These are phyloP conservation scores for Sebastes hubbsi DNA, from an alignment of 2,797 vertebrate species.

Conservation along the genomic window DNA sequence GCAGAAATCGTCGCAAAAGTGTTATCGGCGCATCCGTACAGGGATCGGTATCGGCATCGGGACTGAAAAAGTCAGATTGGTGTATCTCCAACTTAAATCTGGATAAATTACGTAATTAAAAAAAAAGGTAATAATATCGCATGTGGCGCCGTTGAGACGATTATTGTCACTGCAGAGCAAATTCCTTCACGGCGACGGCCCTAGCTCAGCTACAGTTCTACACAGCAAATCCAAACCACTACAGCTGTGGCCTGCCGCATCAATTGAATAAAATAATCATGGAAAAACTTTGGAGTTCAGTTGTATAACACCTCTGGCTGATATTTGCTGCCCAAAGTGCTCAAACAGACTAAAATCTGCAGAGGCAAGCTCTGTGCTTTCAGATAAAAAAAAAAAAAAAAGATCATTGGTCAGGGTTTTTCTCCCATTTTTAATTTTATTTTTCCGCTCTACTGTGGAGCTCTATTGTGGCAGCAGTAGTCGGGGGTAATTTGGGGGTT, in stretches of 20 bases:
- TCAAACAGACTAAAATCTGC: slow-evolving; percentile 15
- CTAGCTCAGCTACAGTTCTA: not conserved
- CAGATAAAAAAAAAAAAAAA: not conserved
- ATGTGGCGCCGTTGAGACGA: too few species aligned
- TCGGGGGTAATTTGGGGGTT: not conserved
- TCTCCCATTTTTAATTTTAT: not conserved
- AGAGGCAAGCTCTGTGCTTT: not conserved
- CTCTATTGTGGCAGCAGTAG: not conserved
- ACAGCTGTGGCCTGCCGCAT: not conserved
- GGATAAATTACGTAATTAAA: too few species aligned
- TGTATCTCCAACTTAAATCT: too few species aligned
- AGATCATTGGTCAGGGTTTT: not conserved
- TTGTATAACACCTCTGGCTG: not conserved
- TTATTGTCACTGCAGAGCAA: too few species aligned
- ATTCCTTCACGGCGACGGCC: too few species aligned
- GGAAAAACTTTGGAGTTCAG: not conserved
- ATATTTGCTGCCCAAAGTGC: slow-evolving; percentile 8
- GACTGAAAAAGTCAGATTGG: too few species aligned
- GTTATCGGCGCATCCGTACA: too few species aligned
- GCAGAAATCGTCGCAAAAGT: too few species aligned
- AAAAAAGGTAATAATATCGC: too few species aligned
- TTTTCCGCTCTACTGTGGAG: not conserved
- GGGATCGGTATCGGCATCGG: too few species aligned
- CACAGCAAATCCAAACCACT: not conserved
- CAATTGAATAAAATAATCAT: not conserved